Evolutionary conservation across 2,888 invertebrate genomes (phyloP), one percentile per base, ranked within the genome.

Genomic region (Corbicula japonica): DNA sequence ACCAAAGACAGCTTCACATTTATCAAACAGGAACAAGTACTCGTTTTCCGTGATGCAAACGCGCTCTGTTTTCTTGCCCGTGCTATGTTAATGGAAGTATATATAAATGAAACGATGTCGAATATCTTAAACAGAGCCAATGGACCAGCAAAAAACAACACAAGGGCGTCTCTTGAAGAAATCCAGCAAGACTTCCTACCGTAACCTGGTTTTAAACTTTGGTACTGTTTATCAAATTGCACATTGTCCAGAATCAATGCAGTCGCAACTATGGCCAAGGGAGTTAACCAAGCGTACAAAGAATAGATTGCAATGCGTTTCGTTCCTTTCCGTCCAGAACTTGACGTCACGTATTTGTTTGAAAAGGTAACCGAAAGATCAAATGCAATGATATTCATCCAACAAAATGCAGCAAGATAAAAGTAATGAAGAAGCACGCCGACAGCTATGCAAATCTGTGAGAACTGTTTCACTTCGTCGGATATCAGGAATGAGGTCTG

Each of bases 351-450:
- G 28, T 84, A 85, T 21, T 73, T 75, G 34, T 83, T 87, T 4
- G 87, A 87, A 78, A 94, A 94, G 0, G 94, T 94, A 52, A 94
- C 93, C 92, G 95, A 95, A 91, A 96, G 94, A 90, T 96, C 95
- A 88, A 94, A 94, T 0, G 95, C 94, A 91, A 95, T 93, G 2
- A 94, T 93, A 63, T 94, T 93, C 94, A 94, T 94, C 95, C 95
- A 95, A 76, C 93, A 93, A 87, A 95, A 95, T 1, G 95, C 94
- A 0, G 94, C 93, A 72, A 95, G 90, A 88, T 94, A 95, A 80
- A 93, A 92, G 90, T 94, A 95, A 84, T 95, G 94, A 68, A 94
- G 94, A 28, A 93, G 76, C n/a, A n/a, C n/a, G n/a, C n/a, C n/a
- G n/a, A n/a, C n/a, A n/a, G n/a, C n/a, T n/a, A n/a, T n/a, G n/a